Evolutionary conservation across 1,140 invertebrate species (phyloP).

Genomic region (Ruditapes philippinarum): DNA sequence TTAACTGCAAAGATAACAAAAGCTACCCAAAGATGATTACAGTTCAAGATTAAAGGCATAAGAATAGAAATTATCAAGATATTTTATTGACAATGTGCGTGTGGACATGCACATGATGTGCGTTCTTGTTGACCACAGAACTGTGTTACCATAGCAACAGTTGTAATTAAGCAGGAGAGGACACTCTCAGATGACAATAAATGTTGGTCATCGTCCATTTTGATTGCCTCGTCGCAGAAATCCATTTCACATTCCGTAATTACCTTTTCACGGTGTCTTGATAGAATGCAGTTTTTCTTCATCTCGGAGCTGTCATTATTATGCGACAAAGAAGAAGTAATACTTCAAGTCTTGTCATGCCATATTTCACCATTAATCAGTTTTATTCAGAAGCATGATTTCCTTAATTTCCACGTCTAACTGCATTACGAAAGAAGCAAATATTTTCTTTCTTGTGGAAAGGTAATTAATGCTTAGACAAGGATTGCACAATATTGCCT

Average conservation of each 20-base stretch:
- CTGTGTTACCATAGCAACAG: constrained; percentile 25
- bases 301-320: constrained; percentile 2
- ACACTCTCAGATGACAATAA: constrained; percentile 32
- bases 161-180: constrained; percentile 2
- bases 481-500: no score
- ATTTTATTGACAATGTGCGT: constrained; percentile 42
- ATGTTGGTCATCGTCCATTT: constrained; percentile 14
- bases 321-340: background rate
- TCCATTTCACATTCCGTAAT: constrained; percentile 15
- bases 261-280: constrained; percentile 9
- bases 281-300: constrained; percentile 8
- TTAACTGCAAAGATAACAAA: background rate
- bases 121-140: constrained; percentile 7
- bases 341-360: background rate
- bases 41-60: background rate
- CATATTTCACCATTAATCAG: constrained; percentile 6
- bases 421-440: background rate
- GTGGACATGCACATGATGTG: constrained; percentile 49
- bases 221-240: constrained; percentile 26
- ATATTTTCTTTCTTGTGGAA: background rate
- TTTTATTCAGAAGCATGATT: constrained; percentile 14
- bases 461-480: no score
- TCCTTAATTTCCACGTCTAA: constrained; percentile 1
- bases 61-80: background rate
- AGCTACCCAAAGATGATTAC: background rate